Conservation (phyloP, 2,113 vertebrate species). For the Orcinus orca region DNA sequence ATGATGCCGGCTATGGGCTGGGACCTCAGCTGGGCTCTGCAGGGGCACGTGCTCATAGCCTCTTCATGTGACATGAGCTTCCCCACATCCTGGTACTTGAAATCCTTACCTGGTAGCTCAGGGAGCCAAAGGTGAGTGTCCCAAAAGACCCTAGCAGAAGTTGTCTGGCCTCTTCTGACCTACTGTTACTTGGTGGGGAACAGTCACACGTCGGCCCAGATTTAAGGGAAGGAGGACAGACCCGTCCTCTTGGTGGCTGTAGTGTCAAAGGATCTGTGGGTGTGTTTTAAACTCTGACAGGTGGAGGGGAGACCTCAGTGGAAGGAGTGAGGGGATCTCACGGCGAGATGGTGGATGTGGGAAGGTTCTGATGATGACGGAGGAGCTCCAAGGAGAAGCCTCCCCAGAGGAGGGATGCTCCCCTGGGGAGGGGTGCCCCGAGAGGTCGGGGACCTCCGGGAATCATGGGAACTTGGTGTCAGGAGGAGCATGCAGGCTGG, state of each 20-base stretch:
- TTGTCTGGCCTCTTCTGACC: background rate
- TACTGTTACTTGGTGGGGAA: background rate
- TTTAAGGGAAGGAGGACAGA: background rate
- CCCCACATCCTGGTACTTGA: background rate
- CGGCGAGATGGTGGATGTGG: fast-evolving
- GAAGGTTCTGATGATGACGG: fast-evolving
- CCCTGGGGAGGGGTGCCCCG: background rate
- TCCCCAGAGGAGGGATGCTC: too few species aligned
- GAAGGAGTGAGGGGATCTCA: fast-evolving
- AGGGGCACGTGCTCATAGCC: fast-evolving
- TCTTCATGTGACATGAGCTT: background rate
- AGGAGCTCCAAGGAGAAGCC: background rate
- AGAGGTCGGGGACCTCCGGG: fast-evolving
- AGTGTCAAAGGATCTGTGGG: background rate
- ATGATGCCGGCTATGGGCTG: fast-evolving
- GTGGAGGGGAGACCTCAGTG: fast-evolving
- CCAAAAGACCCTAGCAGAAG: background rate
- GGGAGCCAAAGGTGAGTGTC: background rate
- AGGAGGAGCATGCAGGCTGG: fast-evolving
- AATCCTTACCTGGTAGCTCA: background rate
- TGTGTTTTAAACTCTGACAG: background rate
- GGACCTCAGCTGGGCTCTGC: fast-evolving
- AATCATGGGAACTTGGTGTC: fast-evolving
- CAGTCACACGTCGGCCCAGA: background rate
- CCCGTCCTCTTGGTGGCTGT: background rate